Conservation (phyloP, 2,888 invertebrate species). For the Lasioglossum pauxillum region DNA sequence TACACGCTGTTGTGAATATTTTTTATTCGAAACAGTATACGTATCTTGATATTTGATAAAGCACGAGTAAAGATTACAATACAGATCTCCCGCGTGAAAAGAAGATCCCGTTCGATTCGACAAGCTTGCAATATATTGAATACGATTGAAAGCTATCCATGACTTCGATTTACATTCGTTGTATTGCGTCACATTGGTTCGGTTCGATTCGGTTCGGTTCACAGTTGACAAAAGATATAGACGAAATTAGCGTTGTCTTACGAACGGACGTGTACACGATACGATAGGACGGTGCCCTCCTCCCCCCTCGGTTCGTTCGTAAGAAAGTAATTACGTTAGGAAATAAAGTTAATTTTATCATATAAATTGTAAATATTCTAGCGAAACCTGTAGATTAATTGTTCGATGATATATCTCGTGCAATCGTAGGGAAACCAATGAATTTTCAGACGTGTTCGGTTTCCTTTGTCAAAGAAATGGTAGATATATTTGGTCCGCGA, state of each 20-base stretch:
- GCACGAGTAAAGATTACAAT: not conserved
- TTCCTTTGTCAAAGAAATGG: constrained; percentile 2
- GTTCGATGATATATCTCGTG: constrained; percentile 30
- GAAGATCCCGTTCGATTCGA: not conserved
- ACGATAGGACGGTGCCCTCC: constrained; percentile 14
- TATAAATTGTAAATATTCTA: constrained; percentile 28
- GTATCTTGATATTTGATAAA: not conserved
- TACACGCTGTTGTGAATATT: not conserved
- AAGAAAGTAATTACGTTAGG: not conserved
- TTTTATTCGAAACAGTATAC: not conserved
- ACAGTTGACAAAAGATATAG: not conserved
- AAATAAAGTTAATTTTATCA: not conserved
- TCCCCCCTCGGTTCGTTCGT: not conserved
- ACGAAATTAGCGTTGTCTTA: constrained; percentile 5
- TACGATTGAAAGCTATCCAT: constrained; percentile 24
- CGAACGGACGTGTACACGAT: not conserved
- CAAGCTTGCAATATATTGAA: not conserved
- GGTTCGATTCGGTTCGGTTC: not conserved
- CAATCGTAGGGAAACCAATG: constrained; percentile 35
- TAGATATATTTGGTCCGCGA: not conserved
- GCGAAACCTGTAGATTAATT: constrained; percentile 9
- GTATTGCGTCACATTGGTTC: not conserved
- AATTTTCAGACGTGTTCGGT: not conserved
- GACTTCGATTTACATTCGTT: constrained; percentile 22
- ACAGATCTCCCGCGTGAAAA: not conserved